These are phyloP conservation scores for Gambelia wislizenii DNA, from an alignment of 2,797 vertebrate species.

Conservation along the genomic window DNA sequence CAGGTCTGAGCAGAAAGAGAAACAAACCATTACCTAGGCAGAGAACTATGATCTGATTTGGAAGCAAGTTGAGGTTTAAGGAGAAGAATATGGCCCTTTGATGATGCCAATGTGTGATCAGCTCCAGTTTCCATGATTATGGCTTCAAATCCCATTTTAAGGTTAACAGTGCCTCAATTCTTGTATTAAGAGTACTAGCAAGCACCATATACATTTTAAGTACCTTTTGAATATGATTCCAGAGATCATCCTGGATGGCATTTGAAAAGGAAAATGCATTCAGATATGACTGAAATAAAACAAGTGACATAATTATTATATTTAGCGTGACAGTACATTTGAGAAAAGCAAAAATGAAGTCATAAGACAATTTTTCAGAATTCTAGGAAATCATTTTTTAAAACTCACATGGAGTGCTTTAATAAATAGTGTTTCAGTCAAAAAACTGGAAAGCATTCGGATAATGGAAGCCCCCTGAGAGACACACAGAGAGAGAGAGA, in stretches of 20 bases:
- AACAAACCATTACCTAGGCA: background rate
- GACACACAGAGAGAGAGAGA: background rate
- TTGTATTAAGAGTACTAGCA: background rate
- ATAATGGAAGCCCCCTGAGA: conserved; percentile 77
- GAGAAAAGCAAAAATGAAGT: conserved; percentile 33
- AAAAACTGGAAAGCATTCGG: conserved; percentile 79
- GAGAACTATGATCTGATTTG: background rate
- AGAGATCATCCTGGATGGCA: conserved; percentile 82
- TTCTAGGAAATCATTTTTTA: conserved; percentile 38
- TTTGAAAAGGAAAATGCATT: conserved; percentile 82
- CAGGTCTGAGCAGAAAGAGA: background rate
- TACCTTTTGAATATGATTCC: conserved; percentile 84
- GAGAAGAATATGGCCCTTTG: background rate
- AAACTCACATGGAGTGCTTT: conserved; percentile 80
- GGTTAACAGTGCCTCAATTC: background rate
- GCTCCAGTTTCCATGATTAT: background rate
- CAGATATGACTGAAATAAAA: conserved; percentile 79
- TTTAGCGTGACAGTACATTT: conserved; percentile 42
- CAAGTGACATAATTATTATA: conserved; percentile 49
- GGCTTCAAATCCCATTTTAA: background rate
- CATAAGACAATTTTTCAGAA: conserved; percentile 22
- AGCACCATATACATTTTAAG: conserved; percentile 32
- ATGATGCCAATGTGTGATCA: background rate
- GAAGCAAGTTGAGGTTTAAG: background rate
- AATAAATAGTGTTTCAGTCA: conserved; percentile 77